Evolutionary conservation across 2,797 vertebrate species (phyloP).

Genomic region (Poecile montanus): DNA sequence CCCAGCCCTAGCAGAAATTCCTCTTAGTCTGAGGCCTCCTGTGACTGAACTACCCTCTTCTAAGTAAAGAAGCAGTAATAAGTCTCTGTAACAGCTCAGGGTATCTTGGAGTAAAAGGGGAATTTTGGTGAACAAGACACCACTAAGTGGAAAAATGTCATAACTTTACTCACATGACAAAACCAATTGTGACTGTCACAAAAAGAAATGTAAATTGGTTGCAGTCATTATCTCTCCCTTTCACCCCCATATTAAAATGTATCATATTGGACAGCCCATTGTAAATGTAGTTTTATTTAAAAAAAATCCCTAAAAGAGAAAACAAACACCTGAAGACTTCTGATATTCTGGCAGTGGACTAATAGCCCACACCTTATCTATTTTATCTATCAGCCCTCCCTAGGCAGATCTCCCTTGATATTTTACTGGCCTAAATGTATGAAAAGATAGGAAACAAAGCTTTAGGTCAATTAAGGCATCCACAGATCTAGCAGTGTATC

Average conservation of each 20-base stretch:
- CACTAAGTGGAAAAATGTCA: not conserved
- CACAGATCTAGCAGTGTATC: constrained; percentile 2
- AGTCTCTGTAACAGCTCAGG: not conserved
- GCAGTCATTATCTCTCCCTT: not conserved
- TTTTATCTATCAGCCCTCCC: constrained; percentile 7
- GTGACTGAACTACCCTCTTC: not conserved
- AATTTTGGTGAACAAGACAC: not conserved
- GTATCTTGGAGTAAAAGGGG: not conserved
- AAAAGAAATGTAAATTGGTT: not conserved
- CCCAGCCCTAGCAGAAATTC: not conserved
- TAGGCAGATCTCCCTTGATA: not conserved
- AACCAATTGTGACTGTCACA: not conserved
- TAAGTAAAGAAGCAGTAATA: not conserved
- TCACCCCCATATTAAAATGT: not conserved
- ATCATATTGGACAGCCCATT: not conserved
- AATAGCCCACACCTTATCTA: not conserved
- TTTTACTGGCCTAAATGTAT: constrained; percentile 27
- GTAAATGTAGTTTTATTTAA: not conserved
- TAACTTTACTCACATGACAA: not conserved
- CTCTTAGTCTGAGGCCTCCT: not conserved
- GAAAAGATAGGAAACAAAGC: constrained; percentile 22
- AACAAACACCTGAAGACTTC: constrained; percentile 25
- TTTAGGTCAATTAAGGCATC: constrained; percentile 53
- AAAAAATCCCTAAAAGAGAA: constrained; percentile 28
- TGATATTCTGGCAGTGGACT: not conserved